These are phyloP conservation scores for Madoqua kirkii DNA, from an alignment of 2,113 vertebrate species.

Conservation along the genomic window DNA sequence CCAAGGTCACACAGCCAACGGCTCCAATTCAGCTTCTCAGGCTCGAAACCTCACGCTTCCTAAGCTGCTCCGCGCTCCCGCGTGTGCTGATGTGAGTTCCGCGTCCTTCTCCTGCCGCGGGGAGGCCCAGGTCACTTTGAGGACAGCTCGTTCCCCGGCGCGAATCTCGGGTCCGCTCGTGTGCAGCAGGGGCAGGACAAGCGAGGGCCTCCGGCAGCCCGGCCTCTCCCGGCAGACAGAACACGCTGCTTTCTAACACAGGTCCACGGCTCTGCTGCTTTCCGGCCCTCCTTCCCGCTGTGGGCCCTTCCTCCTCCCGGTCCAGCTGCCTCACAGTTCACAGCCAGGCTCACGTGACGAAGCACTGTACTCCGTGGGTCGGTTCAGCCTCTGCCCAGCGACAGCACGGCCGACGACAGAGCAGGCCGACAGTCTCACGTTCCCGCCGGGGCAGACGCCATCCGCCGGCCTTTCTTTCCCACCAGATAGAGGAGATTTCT, in stretches of 20 bases:
- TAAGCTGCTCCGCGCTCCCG: background rate
- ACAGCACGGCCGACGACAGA: background rate
- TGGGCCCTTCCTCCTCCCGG: background rate
- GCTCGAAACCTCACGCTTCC: background rate
- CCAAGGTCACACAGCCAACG: background rate
- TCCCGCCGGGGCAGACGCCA: background rate
- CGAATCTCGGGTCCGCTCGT: background rate
- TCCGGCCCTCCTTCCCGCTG: background rate
- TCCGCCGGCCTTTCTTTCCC: background rate
- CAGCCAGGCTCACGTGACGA: background rate
- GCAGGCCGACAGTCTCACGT: background rate
- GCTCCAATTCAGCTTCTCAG: background rate
- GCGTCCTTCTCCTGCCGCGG: background rate
- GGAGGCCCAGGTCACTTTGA: background rate
- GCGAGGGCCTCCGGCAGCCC: background rate
- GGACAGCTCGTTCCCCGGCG: background rate
- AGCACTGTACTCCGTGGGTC: background rate
- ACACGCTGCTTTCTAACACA: background rate
- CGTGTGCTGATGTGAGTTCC: background rate
- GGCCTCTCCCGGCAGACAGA: background rate
- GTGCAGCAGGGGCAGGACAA: background rate
- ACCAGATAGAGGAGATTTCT: background rate
- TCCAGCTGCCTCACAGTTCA: background rate
- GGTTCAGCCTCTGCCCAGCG: background rate
- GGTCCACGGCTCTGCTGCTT: background rate